These are phyloP conservation scores for Pseudoatta argentina DNA, from an alignment of 1,140 invertebrate species.

Conservation along the genomic window DNA sequence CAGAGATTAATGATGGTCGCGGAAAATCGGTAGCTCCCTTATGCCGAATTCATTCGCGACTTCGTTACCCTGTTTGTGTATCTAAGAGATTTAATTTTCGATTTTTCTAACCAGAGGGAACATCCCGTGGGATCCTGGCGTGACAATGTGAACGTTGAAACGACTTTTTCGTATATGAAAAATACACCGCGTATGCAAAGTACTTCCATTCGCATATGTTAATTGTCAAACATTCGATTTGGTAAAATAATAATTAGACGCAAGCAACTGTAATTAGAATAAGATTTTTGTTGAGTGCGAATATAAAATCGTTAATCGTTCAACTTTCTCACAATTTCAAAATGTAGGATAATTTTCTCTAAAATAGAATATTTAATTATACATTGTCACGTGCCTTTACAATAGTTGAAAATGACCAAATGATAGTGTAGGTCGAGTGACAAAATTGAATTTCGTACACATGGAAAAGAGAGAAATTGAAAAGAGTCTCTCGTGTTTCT, in stretches of 20 bases:
- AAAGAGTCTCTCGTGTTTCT: slow-evolving; percentile 40
- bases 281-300: background rate
- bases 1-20: slow-evolving; percentile 80
- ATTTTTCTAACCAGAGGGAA: slow-evolving; percentile 76
- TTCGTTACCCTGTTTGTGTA: slow-evolving; percentile 53
- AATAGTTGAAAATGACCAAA: background rate
- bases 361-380: background rate
- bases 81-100: slow-evolving; percentile 78
- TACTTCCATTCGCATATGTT: background rate
- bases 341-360: background rate
- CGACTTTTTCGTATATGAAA: slow-evolving; percentile 5
- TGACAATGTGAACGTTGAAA: background rate
- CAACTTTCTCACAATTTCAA: background rate
- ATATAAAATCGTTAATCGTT: background rate
- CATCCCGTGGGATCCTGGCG: slow-evolving; percentile 66
- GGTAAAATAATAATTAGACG: background rate
- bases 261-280: too few relatives aligned
- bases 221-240: background rate
- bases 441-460: slow-evolving; percentile 18
- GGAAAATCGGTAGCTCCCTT: slow-evolving; percentile 51
- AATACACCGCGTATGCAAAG: background rate
- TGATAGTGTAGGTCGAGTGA: background rate
- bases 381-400: background rate
- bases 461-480: slow-evolving; percentile 22
- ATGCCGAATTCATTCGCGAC: slow-evolving; percentile 49